Conservation (phyloP, 1,140 invertebrate genomes). For the Drosophila biarmipes region DNA sequence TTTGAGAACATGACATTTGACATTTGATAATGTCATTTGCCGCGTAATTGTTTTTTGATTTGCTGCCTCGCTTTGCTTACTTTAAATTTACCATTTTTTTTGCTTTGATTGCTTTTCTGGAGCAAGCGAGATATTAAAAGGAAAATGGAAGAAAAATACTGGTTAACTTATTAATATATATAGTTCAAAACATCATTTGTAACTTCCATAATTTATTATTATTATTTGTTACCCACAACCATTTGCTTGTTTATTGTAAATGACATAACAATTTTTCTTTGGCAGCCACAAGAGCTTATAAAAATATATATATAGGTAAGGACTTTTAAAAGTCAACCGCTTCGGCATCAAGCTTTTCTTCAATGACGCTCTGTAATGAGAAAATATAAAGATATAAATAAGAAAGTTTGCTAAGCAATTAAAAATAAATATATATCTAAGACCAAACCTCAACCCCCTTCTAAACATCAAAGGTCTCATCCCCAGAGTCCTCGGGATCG, state of each 20-base stretch:
- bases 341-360: background rate
- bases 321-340: background rate
- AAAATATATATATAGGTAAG: background rate
- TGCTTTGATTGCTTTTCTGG: conserved; percentile 12
- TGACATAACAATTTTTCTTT: background rate
- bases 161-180: background rate
- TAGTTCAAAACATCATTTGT: no score
- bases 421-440: background rate
- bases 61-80: conserved; percentile 56
- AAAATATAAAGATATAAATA: background rate
- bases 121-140: background rate
- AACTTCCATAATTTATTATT: background rate
- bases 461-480: background rate
- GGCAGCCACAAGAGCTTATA: background rate
- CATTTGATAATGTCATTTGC: conserved; percentile 83
- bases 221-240: background rate
- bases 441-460: background rate
- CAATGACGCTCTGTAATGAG: background rate
- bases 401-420: background rate
- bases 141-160: background rate
- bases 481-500: background rate
- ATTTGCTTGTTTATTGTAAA: background rate
- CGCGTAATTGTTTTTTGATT: conserved; percentile 83
- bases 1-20: conserved; percentile 77
- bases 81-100: conserved; percentile 22